Evolutionary conservation across 2,797 vertebrate species (phyloP), one percentile per base, ranked within the genome.

Genomic region (Alcedo atthis): DNA sequence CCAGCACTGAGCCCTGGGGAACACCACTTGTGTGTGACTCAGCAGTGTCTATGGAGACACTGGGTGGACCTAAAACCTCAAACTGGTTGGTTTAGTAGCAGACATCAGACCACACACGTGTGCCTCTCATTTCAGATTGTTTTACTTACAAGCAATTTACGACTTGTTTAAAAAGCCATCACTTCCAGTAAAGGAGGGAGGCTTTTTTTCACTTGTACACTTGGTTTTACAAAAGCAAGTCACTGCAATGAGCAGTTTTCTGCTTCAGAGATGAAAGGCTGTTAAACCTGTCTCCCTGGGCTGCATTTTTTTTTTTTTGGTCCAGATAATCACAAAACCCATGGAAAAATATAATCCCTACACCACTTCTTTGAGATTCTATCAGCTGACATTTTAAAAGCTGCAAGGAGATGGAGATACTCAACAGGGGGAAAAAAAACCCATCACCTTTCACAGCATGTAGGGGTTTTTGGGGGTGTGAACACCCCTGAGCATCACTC

Each of bases 121-220:
- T 8, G 25, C 20, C 37, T 22, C 43, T 43, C 1, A 12, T 24
- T 75, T 32, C 43, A 51, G 15, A 21, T 1, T 5, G 16, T 30
- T 28, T n/a, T 70, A 32, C 18, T 87, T 19, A 12, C 3, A 26
- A 3, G 26, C 4, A 66, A 37, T 73, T 83, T 48, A 68, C 11
- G 19, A 12, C 12, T 45, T 53, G 12, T 42, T 91, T 35, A 35
- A 45, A 73, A 59, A 69, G 21, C 53, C 48, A 46, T 6, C 32
- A 6, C 28, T 66, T 33, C 25, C 3, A 14, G 45, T 15, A 54
- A 76, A 63, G 12, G n/a, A 26, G 10, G 8, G 18, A 8, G 7
- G 4, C 0, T 6, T 62, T 10, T 20, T 12, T 12, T 6, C 33
- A 4, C 37, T 8, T n/a, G 32, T 24, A 35, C 12, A 5, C 32